A percentile compares a stretch with the other conserved stretches of the same genome.
Evolutionary conservation across 2,888 invertebrate species (phyloP).

Genomic region (Diaphora mendica): DNA sequence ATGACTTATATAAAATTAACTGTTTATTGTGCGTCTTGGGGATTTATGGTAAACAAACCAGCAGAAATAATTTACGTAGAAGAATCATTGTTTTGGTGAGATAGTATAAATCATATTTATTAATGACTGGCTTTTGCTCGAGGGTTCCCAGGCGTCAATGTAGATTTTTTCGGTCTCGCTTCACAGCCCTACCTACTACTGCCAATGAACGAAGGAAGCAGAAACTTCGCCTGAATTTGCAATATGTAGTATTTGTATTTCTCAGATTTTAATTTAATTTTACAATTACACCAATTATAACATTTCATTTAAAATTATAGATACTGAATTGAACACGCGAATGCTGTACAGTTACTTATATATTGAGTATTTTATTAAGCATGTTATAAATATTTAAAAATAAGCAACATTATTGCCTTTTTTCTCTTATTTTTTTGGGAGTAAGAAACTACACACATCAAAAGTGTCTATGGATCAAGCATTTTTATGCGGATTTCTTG

Average conservation of each 20-base stretch:
- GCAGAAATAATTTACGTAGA: conserved; percentile 4
- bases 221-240: background rate
- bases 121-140: background rate
- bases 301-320: background rate
- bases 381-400: too few species aligned
- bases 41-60: conserved; percentile 27
- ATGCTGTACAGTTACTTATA: too few species aligned
- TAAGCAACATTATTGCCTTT: too few species aligned
- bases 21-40: conserved; percentile 33
- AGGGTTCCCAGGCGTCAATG: background rate
- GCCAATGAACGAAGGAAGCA: background rate
- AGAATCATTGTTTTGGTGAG: conserved; percentile 3
- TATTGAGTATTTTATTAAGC: too few species aligned
- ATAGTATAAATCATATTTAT: background rate
- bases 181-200: background rate
- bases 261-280: too few species aligned
- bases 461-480: too few species aligned
- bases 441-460: too few species aligned
- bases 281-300: background rate
- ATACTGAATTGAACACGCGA: too few species aligned
- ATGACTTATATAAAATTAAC: conserved; percentile 37
- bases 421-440: too few species aligned
- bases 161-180: background rate
- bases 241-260: background rate
- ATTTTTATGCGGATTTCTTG: too few species aligned